These are phyloP conservation scores for Agriopis aurantiaria DNA, from an alignment of 2,888 invertebrate species.

Conservation along the genomic window DNA sequence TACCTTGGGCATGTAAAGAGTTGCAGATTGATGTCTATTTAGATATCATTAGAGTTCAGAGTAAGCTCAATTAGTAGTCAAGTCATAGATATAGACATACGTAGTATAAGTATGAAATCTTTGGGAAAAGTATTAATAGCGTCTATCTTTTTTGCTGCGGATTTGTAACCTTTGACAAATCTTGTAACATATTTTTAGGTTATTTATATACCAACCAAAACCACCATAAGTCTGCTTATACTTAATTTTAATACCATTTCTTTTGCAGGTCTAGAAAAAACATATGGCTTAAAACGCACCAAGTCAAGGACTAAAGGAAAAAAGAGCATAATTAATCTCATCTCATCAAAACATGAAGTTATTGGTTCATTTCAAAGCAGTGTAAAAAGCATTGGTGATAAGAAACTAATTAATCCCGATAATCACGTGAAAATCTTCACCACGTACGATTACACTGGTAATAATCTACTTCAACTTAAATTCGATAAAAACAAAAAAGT, in stretches of 20 bases:
- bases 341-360: not conserved
- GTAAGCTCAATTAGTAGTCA: not conserved
- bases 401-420: not conserved
- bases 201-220: no score
- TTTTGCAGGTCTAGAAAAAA: not conserved
- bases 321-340: not conserved
- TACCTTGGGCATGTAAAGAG: constrained; percentile 2
- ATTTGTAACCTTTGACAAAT: no score
- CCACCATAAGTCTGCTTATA: no score
- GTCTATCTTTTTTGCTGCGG: no score
- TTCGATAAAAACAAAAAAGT: constrained; percentile 57
- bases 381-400: not conserved
- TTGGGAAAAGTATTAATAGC: no score
- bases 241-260: no score
- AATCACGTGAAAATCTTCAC: constrained; percentile 44
- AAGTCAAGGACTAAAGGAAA: not conserved
- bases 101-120: no score
- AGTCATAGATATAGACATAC: no score
- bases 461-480: constrained; percentile 56
- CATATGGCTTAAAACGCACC: not conserved
- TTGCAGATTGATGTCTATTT: not conserved
- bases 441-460: constrained; percentile 50
- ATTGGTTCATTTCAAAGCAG: not conserved
- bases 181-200: no score
- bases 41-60: not conserved